Evolutionary conservation across 2,797 vertebrate species (phyloP).

Genomic region (Diplodus sargus): DNA sequence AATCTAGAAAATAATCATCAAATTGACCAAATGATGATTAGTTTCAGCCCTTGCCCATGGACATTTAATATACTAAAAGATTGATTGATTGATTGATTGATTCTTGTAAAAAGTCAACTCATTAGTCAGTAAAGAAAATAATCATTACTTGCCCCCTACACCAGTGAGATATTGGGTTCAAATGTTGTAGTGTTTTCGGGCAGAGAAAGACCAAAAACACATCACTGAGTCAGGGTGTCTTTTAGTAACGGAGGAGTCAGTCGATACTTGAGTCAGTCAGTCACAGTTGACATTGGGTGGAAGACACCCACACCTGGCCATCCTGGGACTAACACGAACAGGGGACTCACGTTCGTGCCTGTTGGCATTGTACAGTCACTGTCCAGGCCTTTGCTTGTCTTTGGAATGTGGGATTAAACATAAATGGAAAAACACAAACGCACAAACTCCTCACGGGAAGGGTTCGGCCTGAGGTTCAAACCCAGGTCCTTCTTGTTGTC

Average conservation of each 20-base stretch:
- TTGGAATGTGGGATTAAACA: constrained; percentile 66
- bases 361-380: constrained; percentile 36
- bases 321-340: constrained; percentile 35
- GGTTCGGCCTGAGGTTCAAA: constrained; percentile 58
- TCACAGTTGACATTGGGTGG: constrained; percentile 3
- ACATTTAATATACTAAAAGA: neutral
- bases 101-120: neutral
- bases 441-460: constrained; percentile 30
- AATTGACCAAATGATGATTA: no score
- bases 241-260: constrained; percentile 8
- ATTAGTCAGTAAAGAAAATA: neutral
- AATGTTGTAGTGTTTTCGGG: neutral
- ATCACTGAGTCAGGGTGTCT: neutral
- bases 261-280: constrained; percentile 21
- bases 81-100: no score
- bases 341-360: constrained; percentile 36
- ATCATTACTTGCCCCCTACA: neutral
- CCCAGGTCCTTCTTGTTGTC: constrained; percentile 46
- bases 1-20: no score
- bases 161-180: neutral
- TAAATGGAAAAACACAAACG: constrained; percentile 63
- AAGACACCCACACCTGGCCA: constrained; percentile 45
- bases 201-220: constrained; percentile 7
- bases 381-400: constrained; percentile 68
- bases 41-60: neutral